Evolutionary conservation across 1,140 invertebrate species (phyloP), one percentile per base, ranked within the genome.

Genomic region (Zaprionus ghesquierei): DNA sequence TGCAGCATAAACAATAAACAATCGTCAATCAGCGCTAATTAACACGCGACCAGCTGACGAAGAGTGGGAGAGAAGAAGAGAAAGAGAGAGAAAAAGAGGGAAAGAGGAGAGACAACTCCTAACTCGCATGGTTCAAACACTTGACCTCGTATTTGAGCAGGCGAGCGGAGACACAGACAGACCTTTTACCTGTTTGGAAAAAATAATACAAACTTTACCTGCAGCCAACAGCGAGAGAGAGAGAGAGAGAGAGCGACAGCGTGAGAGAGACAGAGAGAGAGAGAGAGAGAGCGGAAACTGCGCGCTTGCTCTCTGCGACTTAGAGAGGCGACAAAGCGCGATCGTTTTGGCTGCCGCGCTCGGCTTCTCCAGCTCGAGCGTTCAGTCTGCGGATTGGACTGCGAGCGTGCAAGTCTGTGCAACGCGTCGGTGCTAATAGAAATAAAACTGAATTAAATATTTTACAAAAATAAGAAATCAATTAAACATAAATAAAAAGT

Each of bases 131-230:
- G 79, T 74, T 74, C 69, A 82, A 79, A 79, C 84, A 89, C 84
- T 87, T 87, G 82, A 87, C 82, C 82, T 71, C 82, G 89, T 87
- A 84, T 87, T 77, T 89, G 76, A 82, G 71, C 82, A 76, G 78
- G 82, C 74, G 66, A 78, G 82, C 74, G 66, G 53, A 62, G 59
- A 51, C n/a, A n/a, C n/a, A n/a, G n/a, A 54, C 65, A 23, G 65
- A 58, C 65, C 69, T 69, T 62, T 69, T 69, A 74, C 71, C 71
- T 69, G 65, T 41, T 58, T 29, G 31, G 25, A 55, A 31, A 33
- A 55, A 46, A 46, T 46, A 12, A 23, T n/a, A 46, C 56, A 51
- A 61, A 62, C 51, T 29, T 59, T 68, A 68, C 66, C 66, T 69
- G 56, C n/a, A 38, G 29, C 15, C 49, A 10, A 53, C 33, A 23